Evolutionary conservation across 2,797 vertebrate species (phyloP), one percentile per base, ranked within the genome.

Genomic region (Fistularia commersonii): DNA sequence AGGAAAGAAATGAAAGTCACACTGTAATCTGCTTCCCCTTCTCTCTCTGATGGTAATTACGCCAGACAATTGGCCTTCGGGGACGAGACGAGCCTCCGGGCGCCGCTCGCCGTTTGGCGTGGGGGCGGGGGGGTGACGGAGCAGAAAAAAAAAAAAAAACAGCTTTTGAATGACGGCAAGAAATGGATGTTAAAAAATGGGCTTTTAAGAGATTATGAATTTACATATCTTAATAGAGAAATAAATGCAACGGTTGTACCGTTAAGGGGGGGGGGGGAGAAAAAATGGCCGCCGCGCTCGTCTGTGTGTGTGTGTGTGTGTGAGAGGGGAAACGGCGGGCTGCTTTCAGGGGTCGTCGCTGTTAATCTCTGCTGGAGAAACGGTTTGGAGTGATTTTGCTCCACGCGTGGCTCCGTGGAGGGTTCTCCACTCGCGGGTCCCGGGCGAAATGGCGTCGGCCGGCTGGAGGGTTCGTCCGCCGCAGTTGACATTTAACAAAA

Each of bases 1-100:
- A 13, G 38, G 4, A n/a, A 32, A 1, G 8, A 35, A 47, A 54
- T 40, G 37, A 58, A 61, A 65, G 41, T 32, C 40, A 13, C 3
- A 59, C 72, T 75, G 72, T 69, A 57, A 72, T 73, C 76, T 67
- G 59, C 54, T 54, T 71, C 72, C 68, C 60, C 57, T 90, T 90
- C 90, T 87, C 92, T 93, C 91, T 88, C 89, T 91, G 91, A 93
- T 91, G 65, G 63, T 93, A 92, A 93, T 93, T 92, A 91, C 89
- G 90, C 86, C 89, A 90, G 93, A 92, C 92, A 93, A 93, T 88
- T 92, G 91, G 91, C 90, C 91, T 93, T 91, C 88, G 87, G 88
- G 87, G 91, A 88, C 82, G 90, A 92, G 88, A 92, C 88, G 72
- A 89, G 91, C 89, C 89, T 88, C 69, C 64, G n/a, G n/a, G n/a